Evolutionary conservation across 2,888 invertebrate species (phyloP).

Genomic region (Listrodromus nycthemerus): DNA sequence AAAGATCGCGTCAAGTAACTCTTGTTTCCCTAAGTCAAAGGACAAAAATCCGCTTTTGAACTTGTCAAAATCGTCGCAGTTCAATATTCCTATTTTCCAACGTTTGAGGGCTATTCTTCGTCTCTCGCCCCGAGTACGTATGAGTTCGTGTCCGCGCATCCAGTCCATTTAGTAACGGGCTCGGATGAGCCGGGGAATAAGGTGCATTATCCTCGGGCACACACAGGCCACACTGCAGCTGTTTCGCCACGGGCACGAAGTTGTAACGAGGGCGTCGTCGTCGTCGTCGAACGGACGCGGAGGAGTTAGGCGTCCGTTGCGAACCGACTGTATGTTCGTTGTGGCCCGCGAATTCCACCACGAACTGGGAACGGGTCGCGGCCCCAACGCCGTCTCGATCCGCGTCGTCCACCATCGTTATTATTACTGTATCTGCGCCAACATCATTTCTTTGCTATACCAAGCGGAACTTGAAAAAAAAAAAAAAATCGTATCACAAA

Average conservation of each 20-base stretch:
- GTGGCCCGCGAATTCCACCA: slow-evolving; percentile 54
- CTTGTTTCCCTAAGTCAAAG: background rate
- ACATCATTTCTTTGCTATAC: slow-evolving; percentile 43
- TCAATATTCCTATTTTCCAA: background rate
- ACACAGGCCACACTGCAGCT: slow-evolving; percentile 31
- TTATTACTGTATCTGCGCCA: slow-evolving; percentile 44
- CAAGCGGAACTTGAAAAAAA: background rate
- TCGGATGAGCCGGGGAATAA: slow-evolving; percentile 47
- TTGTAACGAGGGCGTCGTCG: slow-evolving; percentile 60
- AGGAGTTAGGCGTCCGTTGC: slow-evolving; percentile 52
- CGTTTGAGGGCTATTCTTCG: background rate
- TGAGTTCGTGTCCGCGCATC: slow-evolving; percentile 5
- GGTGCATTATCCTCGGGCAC: slow-evolving; percentile 49
- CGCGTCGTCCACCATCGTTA: slow-evolving; percentile 28
- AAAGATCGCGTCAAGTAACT: too few species aligned
- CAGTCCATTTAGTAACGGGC: slow-evolving; percentile 48
- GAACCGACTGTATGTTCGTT: slow-evolving; percentile 25
- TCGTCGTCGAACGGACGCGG: slow-evolving; percentile 53
- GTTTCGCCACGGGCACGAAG: slow-evolving; percentile 50
- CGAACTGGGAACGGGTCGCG: slow-evolving; percentile 52
- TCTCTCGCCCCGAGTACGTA: slow-evolving; percentile 2
- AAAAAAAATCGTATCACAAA: slow-evolving; percentile 32
- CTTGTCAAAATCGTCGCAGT: background rate
- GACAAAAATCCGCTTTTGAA: background rate
- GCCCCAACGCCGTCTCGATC: slow-evolving; percentile 41